Conservation (phyloP, 2,797 vertebrate genomes). For the Sebastiscus tertius region DNA sequence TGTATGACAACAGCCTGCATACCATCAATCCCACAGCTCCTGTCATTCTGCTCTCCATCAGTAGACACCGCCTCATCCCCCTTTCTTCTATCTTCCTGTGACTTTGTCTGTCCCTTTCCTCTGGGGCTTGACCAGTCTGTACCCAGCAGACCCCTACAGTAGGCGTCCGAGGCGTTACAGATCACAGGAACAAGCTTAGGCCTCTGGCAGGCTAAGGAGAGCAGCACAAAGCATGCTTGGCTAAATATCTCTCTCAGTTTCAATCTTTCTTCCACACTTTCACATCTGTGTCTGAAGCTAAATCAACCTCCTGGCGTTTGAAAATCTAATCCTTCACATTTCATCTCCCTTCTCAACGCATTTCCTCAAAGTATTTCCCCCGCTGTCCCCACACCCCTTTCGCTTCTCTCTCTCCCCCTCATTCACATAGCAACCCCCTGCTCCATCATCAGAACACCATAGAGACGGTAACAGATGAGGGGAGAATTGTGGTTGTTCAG, state of each 20-base stretch:
- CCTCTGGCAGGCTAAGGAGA: neutral
- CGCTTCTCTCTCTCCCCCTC: neutral
- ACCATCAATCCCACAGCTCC: neutral
- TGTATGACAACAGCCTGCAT: neutral
- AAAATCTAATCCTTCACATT: neutral
- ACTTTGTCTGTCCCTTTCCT: slow-evolving; percentile 1
- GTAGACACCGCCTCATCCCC: neutral
- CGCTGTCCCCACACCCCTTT: neutral
- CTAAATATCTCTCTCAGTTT: neutral
- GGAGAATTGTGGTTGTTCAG: slow-evolving; percentile 25
- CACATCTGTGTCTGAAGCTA: neutral
- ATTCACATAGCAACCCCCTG: neutral
- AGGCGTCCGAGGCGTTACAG: neutral
- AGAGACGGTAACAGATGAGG: slow-evolving; percentile 35
- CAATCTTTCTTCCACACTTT: neutral
- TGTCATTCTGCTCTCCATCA: neutral
- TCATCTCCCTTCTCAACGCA: neutral
- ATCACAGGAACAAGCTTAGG: slow-evolving; percentile 1
- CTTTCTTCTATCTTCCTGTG: slow-evolving; percentile 5
- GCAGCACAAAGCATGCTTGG: neutral
- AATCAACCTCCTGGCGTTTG: neutral
- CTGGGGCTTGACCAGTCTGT: neutral
- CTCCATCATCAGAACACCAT: slow-evolving; percentile 19
- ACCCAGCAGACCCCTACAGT: neutral
- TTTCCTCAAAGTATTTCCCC: neutral